Evolutionary conservation across 2,797 vertebrate species (phyloP).

Genomic region (Platalea minor): DNA sequence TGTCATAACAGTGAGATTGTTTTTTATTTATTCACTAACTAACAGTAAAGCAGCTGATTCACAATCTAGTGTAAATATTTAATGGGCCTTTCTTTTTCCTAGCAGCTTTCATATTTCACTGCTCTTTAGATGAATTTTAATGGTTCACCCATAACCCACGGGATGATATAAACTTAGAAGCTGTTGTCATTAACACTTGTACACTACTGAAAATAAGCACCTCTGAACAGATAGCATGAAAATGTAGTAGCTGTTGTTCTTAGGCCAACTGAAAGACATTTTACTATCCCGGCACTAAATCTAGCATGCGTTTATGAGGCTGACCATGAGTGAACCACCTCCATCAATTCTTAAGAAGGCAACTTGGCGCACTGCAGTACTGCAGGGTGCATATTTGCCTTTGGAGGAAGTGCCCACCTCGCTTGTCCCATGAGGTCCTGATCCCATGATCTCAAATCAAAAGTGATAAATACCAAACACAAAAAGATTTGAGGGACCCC

Average conservation of each 20-base stretch:
- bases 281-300: not conserved
- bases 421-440: not conserved
- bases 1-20: not conserved
- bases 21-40: constrained; percentile 7
- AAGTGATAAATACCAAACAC: not conserved
- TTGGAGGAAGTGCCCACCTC: not conserved
- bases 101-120: not conserved
- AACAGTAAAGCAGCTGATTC: constrained; percentile 2
- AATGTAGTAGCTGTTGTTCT: not conserved
- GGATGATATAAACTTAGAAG: not conserved
- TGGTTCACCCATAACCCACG: not conserved
- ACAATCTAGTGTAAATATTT: constrained; percentile 13
- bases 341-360: not conserved
- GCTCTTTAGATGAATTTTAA: not conserved
- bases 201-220: not conserved
- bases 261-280: not conserved
- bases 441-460: not conserved
- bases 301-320: not conserved
- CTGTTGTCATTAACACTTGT: not conserved
- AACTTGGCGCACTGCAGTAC: not conserved
- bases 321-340: not conserved
- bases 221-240: not conserved
- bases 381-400: not conserved
- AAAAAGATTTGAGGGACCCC: not conserved
- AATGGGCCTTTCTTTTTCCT: not conserved